Base-by-base conservation (phyloP, 2,113 vertebrate species). In the Corythoichthys haematopterus region DNA sequence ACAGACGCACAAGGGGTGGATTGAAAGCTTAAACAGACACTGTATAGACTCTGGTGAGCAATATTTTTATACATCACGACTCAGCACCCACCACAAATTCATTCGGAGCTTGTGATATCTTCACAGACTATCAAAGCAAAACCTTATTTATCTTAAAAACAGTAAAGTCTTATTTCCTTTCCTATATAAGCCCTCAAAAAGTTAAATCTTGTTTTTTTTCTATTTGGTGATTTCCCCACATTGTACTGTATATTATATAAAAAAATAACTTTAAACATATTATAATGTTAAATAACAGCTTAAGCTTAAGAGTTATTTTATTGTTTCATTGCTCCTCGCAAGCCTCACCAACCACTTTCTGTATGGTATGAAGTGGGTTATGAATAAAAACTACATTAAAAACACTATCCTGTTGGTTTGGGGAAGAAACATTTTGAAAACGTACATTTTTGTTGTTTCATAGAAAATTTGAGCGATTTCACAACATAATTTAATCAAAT, bases 31-130 rank as follows among this genome's bases (percentile, higher is more conserved):
- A 70, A 58, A 56, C 68, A 75, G 69, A 82, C 45, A 3, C 65
- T 53, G 55, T 74, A 65, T 33, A 66, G 56, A 72, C 58, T 80
- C 58, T 63, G 51, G 48, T 37, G 81, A 59, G 75, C 74, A 82
- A 65, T 82, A 71, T 69, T 70, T 72, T 69, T 70, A 43, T 66
- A 72, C 77, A 35, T 80, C 80, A 86, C 70, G 71, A 81, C 76
- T 81, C 70, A 36, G 68, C 77, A 74, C 69, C 76, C 77, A 83
- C 69, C 8, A 75, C 7, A 33, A 51, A 68, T 66, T 64, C 51
- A 62, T 28, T 46, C 20, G 11, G n/a, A 33, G 60, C 20, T 20
- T 46, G n/a, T 37, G 11, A 33, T 40, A 2, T 28, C 20, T 46
- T 28, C 20, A 62, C 60, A 62, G 28, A 33, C 38, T 37, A 43